Evolutionary conservation across 2,888 invertebrate species (phyloP).

Genomic region (Brachycybe producta): DNA sequence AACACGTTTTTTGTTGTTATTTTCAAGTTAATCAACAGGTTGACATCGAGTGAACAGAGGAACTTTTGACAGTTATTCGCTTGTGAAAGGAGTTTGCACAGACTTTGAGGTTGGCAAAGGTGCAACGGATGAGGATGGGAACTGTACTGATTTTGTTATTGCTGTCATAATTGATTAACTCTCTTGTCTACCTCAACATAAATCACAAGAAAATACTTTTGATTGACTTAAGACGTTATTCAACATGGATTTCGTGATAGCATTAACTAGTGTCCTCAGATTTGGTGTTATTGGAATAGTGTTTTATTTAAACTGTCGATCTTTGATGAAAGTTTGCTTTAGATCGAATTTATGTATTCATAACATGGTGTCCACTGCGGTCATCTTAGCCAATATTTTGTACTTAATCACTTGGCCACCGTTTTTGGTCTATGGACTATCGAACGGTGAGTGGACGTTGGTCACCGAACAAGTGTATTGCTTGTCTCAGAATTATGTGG

Average conservation of each 20-base stretch:
- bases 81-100: too few species aligned
- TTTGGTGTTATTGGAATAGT: constrained; percentile 3
- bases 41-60: too few species aligned
- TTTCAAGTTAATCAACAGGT: too few species aligned
- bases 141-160: too few species aligned
- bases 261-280: constrained; percentile 2
- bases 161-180: too few species aligned
- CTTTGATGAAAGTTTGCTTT: constrained; percentile 7
- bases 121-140: too few species aligned
- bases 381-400: constrained; percentile 17
- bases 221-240: too few species aligned
- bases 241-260: constrained; percentile 2
- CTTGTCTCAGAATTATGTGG: constrained; percentile 20
- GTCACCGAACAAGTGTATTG: constrained; percentile 19
- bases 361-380: constrained; percentile 9
- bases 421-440: constrained; percentile 18
- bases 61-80: too few species aligned
- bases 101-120: too few species aligned
- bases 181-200: too few species aligned
- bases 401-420: constrained; percentile 20
- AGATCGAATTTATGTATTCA: constrained; percentile 10
- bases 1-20: too few species aligned
- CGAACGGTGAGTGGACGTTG: constrained; percentile 18
- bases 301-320: constrained; percentile 4
- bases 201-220: too few species aligned